phyloP scores from a whole-genome alignment of 2,888 invertebrate species.

The Aphodius sticticus region DNA sequence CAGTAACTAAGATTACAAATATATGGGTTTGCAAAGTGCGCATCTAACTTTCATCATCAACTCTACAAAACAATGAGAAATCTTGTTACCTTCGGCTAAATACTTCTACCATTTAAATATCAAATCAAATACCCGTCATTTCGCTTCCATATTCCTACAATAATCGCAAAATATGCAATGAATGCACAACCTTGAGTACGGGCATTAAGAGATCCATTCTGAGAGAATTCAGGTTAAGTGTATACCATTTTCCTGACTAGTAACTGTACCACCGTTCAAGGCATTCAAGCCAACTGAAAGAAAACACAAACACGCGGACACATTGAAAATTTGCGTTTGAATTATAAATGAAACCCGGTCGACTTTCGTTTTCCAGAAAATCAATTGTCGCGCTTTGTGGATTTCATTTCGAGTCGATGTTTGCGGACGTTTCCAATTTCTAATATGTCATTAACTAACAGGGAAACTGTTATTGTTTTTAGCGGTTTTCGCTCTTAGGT shows the following conservation, averaged over 20 bases:
- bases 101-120: neutral
- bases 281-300: neutral
- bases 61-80: neutral
- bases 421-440: neutral
- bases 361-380: neutral
- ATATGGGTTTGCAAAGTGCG: neutral
- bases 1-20: neutral
- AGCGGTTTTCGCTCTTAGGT: neutral
- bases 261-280: neutral
- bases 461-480: neutral
- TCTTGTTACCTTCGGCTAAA: neutral
- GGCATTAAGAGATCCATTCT: neutral
- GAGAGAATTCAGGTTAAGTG: neutral
- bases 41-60: neutral
- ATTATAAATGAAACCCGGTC: neutral
- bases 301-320: neutral
- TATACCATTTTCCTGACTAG: neutral
- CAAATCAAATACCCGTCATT: neutral
- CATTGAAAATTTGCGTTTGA: slow-evolving; percentile 4
- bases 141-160: neutral
- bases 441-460: neutral
- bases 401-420: neutral
- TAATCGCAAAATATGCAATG: neutral
- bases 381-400: neutral
- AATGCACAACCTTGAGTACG: neutral